phyloP scores from a whole-genome alignment of 2,797 vertebrate species.

The Sus cebifrons region DNA sequence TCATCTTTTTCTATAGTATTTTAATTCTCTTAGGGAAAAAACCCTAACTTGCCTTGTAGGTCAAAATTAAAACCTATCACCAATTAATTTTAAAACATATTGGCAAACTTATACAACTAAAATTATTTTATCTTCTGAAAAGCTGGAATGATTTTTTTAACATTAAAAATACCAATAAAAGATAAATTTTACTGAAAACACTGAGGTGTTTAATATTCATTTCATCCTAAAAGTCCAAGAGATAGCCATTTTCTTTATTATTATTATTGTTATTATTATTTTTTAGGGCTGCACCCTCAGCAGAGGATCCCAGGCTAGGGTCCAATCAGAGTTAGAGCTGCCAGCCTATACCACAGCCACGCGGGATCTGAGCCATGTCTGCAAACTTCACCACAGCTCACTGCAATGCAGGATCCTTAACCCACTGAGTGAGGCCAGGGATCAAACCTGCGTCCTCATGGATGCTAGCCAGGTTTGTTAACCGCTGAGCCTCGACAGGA shows the following conservation, averaged over 20 bases:
- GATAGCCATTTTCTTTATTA: not conserved
- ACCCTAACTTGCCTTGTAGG: not conserved
- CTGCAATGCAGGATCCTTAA: no score
- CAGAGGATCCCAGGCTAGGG: no score
- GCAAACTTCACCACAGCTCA: no score
- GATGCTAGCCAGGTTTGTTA: no score
- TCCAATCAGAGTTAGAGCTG: no score
- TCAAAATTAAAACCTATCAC: not conserved
- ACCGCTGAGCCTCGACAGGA: no score
- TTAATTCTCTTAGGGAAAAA: not conserved
- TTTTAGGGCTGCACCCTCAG: no score
- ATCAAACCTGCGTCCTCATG: no score
- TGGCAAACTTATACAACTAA: not conserved
- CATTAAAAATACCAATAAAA: not conserved
- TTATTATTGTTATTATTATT: no score
- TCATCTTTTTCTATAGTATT: not conserved
- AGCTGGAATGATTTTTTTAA: not conserved
- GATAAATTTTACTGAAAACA: not conserved
- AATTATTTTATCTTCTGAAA: slow-evolving; percentile 26
- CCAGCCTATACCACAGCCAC: no score
- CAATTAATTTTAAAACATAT: not conserved
- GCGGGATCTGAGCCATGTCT: no score
- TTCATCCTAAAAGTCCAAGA: not conserved
- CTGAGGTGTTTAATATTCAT: not conserved
- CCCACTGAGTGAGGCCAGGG: no score